A percentile compares a stretch with the other conserved stretches of the same genome.
phyloP scores from a whole-genome alignment of 1,140 invertebrate genomes.

The Drosophila teissieri region DNA sequence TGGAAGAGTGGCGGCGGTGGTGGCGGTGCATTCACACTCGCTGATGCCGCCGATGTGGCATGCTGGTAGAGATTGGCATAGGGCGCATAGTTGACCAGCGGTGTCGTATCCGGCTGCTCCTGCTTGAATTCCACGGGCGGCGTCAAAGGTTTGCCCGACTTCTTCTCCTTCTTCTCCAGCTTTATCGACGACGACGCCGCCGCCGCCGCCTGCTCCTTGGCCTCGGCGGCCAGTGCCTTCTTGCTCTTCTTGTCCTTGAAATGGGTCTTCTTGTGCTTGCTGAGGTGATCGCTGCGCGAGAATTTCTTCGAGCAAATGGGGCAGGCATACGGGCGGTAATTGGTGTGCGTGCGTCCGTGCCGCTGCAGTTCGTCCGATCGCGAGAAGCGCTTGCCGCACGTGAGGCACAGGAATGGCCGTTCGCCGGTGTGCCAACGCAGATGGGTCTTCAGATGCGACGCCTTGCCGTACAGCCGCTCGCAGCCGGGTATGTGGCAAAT shows the following conservation, averaged over 20 bases:
- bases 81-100: conserved; percentile 53
- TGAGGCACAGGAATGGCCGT: conserved; percentile 90
- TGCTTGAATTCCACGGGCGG: conserved; percentile 67
- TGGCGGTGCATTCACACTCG: conserved; percentile 8
- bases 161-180: conserved; percentile 61
- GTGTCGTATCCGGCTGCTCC: conserved; percentile 58
- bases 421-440: conserved; percentile 94
- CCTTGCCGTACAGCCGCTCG: conserved; percentile 95
- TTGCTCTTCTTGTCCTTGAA: conserved; percentile 84
- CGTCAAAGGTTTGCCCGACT: conserved; percentile 2
- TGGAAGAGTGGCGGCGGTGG: conserved; percentile 52
- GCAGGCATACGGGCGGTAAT: conserved; percentile 92
- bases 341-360: conserved; percentile 92
- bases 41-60: not conserved
- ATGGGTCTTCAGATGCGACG: conserved; percentile 95
- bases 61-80: conserved; percentile 78
- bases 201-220: conserved; percentile 63
- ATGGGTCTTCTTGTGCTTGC: conserved; percentile 93
- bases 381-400: conserved; percentile 94
- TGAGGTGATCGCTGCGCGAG: conserved; percentile 93
- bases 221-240: conserved; percentile 72
- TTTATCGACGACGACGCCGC: conserved; percentile 54
- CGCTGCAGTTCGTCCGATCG: conserved; percentile 95
- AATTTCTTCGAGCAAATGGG: conserved; percentile 91
- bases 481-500: conserved; percentile 96